A percentile compares a stretch with the other conserved stretches of the same genome.
Evolutionary conservation across 2,888 invertebrate species (phyloP).

Genomic region (Auanema sp.): DNA sequence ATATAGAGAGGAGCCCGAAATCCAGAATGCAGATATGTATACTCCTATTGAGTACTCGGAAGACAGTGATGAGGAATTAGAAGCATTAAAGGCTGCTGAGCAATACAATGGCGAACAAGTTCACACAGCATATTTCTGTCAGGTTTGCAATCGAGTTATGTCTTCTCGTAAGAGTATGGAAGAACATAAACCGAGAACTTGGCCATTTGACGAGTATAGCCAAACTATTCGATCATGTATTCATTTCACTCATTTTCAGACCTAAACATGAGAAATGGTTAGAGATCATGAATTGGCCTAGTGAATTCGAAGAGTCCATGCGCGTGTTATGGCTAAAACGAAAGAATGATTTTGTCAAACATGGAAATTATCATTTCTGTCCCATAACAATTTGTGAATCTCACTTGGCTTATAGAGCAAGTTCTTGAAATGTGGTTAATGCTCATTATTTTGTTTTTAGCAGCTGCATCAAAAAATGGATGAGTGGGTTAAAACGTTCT

Average conservation of each 20-base stretch:
- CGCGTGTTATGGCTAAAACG: constrained; percentile 35
- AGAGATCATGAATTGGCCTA: constrained; percentile 40
- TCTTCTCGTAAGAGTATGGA: constrained; percentile 9
- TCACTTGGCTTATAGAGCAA: constrained; percentile 31
- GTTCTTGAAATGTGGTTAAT: constrained; percentile 7
- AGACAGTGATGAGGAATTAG: constrained; percentile 39
- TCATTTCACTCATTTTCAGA: constrained; percentile 13
- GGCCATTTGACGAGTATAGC: constrained; percentile 39
- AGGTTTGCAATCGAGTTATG: constrained; percentile 27
- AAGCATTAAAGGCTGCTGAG: constrained; percentile 5
- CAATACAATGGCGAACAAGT: constrained; percentile 21
- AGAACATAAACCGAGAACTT: constrained; percentile 24
- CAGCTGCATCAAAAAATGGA: constrained; percentile 31
- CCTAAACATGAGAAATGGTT: constrained; percentile 38
- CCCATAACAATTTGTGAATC: constrained; percentile 38
- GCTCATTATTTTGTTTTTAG: constrained; percentile 13
- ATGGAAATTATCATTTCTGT: constrained; percentile 30
- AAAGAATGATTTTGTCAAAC: constrained; percentile 18
- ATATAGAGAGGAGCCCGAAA: not conserved
- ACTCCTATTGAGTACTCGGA: constrained; percentile 26
- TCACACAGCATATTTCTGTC: constrained; percentile 29
- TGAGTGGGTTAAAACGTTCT: constrained; percentile 33
- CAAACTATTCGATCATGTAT: not conserved
- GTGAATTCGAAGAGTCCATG: constrained; percentile 36
- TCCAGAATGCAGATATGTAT: not conserved